Evolutionary conservation across 2,888 invertebrate species (phyloP), one percentile per base, ranked within the genome.

Genomic region (Drosophila paramelanica): DNA sequence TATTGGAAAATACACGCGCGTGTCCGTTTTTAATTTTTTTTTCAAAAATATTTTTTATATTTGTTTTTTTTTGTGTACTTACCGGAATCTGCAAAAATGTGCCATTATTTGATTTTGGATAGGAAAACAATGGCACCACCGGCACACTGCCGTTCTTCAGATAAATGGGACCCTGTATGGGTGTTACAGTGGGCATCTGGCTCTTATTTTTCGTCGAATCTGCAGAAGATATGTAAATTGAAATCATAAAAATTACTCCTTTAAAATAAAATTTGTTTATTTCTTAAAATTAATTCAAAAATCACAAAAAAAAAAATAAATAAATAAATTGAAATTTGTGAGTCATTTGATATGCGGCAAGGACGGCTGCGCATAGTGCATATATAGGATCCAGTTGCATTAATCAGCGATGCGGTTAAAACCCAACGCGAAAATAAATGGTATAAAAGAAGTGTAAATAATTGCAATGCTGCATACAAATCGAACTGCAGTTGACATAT

Each of bases 11-110:
- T 46, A 55, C 61, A 71, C 76, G 79, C 79, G 85, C 79, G 76
- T 76, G 82, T 75, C 76, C 58, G 46, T 75, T 38, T 39, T 42
- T 7, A 6, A 25, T 17, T 38, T 39, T 41, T 47, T 42, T 53
- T 42, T 20, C 31, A 17, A 39, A 13, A 39, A 17, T 17, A 17
- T 17, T 7, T 45, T n/a, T 23, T 14, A 14, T 25, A 23, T 51
- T 14, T 41, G 17, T 52, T 25, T 45, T 6, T 55, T 11, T 23
- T 3, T 4, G 20, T 25, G 55, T 59, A 95, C 96, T 96, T 93
- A 97, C 97, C 93, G 97, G 97, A 93, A 97, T 97, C 93, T 97
- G 97, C 82, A 97, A 95, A 92, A 96, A 96, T 49, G 96, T 95
- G 75, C 97, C 97, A 93, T 97, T 97, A 93, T 96, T 96, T 88